Conservation (phyloP, 1,140 invertebrate genomes). For the Trichogramma pretiosum region DNA sequence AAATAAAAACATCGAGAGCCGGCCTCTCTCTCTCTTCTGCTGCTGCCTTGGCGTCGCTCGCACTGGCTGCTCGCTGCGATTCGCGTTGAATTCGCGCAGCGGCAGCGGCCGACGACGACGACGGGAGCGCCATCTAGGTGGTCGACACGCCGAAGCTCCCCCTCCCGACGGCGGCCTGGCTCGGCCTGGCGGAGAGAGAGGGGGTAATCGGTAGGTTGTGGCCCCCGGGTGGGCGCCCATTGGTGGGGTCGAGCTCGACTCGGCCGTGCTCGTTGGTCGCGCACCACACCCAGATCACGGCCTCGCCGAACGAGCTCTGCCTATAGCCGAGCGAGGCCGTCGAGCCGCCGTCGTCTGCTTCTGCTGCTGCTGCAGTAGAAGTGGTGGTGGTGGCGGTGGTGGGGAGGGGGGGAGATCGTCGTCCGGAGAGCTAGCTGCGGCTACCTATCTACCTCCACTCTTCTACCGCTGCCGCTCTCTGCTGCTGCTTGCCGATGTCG, state of each 20-base stretch:
- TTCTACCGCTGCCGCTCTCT: too few species aligned
- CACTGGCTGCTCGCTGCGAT: neutral
- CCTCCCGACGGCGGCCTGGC: too few species aligned
- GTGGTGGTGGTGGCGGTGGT: neutral
- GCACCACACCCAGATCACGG: conserved; percentile 25
- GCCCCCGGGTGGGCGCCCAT: conserved; percentile 22
- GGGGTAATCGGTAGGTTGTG: conserved; percentile 29
- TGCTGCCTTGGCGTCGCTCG: neutral
- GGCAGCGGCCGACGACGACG: too few species aligned
- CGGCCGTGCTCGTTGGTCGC: conserved; percentile 22
- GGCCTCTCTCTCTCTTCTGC: conserved; percentile 5
- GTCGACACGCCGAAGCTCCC: too few species aligned
- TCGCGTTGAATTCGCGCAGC: too few species aligned
- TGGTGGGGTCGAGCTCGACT: conserved; percentile 26
- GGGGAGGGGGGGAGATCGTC: neutral
- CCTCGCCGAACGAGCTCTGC: conserved; percentile 12
- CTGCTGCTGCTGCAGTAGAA: too few species aligned
- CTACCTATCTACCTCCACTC: too few species aligned
- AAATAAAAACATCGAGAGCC: conserved; percentile 53
- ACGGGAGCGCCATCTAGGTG: too few species aligned
- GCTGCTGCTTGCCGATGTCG: too few species aligned
- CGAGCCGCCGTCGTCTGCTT: conserved; percentile 23
- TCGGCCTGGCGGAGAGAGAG: too few species aligned
- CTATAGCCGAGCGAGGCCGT: conserved; percentile 25
- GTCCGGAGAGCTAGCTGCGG: too few species aligned